A percentile compares a stretch with the other conserved stretches of the same genome.
Evolutionary conservation across 2,888 invertebrate species (phyloP).

Genomic region (Zaprionus obscuricornis): DNA sequence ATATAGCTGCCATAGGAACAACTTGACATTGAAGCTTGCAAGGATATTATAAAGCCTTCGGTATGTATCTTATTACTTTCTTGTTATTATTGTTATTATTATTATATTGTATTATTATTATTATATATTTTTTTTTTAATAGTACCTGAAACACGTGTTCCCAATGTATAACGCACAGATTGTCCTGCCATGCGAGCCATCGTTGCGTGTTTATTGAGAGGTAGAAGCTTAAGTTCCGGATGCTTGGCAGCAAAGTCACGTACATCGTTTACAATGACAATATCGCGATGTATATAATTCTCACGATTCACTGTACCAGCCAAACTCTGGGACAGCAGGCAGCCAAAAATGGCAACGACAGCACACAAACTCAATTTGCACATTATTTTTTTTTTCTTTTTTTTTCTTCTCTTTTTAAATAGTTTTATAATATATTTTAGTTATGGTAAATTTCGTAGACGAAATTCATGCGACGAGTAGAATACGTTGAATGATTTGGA

Average conservation of each 20-base stretch:
- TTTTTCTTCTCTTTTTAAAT: background rate
- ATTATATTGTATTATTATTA: no score
- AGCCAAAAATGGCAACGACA: constrained; percentile 51
- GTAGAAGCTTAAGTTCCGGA: constrained; percentile 68
- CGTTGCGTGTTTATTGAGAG: constrained; percentile 60
- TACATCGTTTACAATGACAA: constrained; percentile 73
- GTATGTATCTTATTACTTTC: no score
- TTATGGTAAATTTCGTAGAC: no score
- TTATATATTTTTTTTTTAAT: no score
- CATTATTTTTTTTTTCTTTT: constrained; percentile 33
- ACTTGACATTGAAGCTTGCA: no score
- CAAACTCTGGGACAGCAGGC: constrained; percentile 34
- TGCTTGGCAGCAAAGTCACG: constrained; percentile 65
- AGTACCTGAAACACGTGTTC: constrained; percentile 74
- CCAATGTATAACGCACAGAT: constrained; percentile 76
- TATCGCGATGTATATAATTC: constrained; percentile 40
- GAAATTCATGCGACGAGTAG: constrained; percentile 39
- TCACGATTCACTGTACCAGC: constrained; percentile 36
- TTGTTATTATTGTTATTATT: no score
- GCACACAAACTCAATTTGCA: constrained; percentile 55
- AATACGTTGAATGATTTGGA: constrained; percentile 49
- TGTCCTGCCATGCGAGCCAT: constrained; percentile 31
- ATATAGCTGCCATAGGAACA: no score
- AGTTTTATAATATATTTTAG: constrained; percentile 35
- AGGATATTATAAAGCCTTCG: no score